Conservation (phyloP, 2,888 invertebrate species). For the Heterodera filipjevi region DNA sequence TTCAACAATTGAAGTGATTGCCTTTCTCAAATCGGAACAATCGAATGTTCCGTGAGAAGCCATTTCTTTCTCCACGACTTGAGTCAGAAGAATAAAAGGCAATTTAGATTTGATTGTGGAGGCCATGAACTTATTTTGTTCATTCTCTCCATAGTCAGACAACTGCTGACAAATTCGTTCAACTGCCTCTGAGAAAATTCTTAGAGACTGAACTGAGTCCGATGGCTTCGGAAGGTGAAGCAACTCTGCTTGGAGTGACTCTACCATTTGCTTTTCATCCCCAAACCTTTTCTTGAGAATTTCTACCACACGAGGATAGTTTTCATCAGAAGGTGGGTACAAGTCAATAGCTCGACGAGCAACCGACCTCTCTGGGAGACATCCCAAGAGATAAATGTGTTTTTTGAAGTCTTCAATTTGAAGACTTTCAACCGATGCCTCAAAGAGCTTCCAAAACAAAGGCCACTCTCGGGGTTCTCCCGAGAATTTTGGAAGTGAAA, state of each 20-base stretch:
- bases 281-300: neutral
- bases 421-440: neutral
- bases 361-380: neutral
- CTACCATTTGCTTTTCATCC: neutral
- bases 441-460: neutral
- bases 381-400: neutral
- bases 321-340: neutral
- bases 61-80: neutral
- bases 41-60: neutral
- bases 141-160: neutral
- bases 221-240: neutral
- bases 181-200: neutral
- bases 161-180: neutral
- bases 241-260: neutral
- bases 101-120: neutral
- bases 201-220: neutral
- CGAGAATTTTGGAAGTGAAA: neutral
- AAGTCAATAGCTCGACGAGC: neutral
- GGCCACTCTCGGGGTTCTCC: neutral
- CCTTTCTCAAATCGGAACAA: neutral
- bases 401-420: neutral
- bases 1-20: neutral
- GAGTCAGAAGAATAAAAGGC: neutral
- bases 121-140: neutral
- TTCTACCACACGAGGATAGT: neutral